phyloP scores from a whole-genome alignment of 2,888 invertebrate genomes.

The Mesorhabditis sp. region DNA sequence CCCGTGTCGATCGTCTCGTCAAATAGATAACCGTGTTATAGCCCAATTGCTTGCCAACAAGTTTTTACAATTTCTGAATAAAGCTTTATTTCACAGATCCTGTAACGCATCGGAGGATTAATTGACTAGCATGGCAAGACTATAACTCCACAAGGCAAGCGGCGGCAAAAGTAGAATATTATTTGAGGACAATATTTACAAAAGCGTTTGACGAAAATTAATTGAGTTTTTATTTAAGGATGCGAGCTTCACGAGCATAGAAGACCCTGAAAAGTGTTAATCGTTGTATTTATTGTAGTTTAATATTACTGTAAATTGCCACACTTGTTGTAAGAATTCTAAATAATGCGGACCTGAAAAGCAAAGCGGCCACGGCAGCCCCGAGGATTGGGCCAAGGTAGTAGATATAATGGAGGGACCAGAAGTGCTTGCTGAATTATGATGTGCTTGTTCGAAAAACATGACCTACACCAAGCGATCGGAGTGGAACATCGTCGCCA shows the following conservation, averaged over 20 bases:
- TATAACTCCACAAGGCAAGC: too few species aligned
- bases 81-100: too few species aligned
- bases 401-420: constrained; percentile 57
- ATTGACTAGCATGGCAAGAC: too few species aligned
- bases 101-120: too few species aligned
- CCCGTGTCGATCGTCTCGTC: not conserved
- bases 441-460: not conserved
- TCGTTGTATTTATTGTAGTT: not conserved
- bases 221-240: constrained; percentile 20
- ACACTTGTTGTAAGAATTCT: not conserved
- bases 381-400: constrained; percentile 58
- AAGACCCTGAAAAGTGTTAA: constrained; percentile 29
- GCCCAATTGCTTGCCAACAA: too few species aligned
- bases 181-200: too few species aligned
- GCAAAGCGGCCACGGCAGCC: constrained; percentile 50
- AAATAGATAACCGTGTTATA: not conserved
- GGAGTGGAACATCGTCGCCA: constrained; percentile 26
- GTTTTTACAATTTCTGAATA: too few species aligned
- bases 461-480: not conserved
- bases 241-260: constrained; percentile 34
- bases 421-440: constrained; percentile 16
- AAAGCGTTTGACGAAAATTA: too few species aligned
- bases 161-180: too few species aligned
- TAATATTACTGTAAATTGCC: not conserved
- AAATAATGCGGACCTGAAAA: constrained; percentile 36